Conservation (phyloP, 1,140 invertebrate species). For the Cydia amplana region DNA sequence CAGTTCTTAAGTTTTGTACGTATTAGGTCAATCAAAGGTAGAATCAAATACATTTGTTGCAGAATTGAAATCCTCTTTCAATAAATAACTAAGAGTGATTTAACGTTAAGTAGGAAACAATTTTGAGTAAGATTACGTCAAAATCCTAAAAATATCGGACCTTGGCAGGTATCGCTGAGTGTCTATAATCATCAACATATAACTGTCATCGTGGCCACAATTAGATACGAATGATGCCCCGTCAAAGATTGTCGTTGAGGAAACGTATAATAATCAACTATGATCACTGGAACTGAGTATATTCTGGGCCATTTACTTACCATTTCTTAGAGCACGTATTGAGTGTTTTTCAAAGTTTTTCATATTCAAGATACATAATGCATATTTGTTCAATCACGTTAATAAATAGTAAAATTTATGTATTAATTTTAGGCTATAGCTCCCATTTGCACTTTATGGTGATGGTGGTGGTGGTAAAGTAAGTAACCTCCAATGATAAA, state of each 20-base stretch:
- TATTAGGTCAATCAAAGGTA: too few relatives aligned
- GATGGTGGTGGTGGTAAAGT: too few relatives aligned
- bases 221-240: slow-evolving; percentile 51
- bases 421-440: too few relatives aligned
- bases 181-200: slow-evolving; percentile 59
- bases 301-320: not conserved
- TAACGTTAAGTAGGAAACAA: slow-evolving; percentile 48
- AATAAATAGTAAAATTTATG: too few relatives aligned
- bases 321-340: not conserved
- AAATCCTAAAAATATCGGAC: slow-evolving; percentile 61
- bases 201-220: slow-evolving; percentile 62
- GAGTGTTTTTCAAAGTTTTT: not conserved
- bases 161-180: slow-evolving; percentile 47
- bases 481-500: too few relatives aligned
- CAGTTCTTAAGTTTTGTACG: too few relatives aligned
- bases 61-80: not conserved
- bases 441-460: too few relatives aligned
- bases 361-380: too few relatives aligned
- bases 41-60: not conserved
- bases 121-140: slow-evolving; percentile 63
- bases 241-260: slow-evolving; percentile 41
- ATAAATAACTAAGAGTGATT: slow-evolving; percentile 7
- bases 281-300: not conserved
- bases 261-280: not conserved
- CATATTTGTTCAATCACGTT: too few relatives aligned